A percentile compares a stretch with the other conserved stretches of the same genome.
These are phyloP conservation scores for Andrena trimmerana DNA, from an alignment of 2,888 invertebrate species.

Conservation along the genomic window DNA sequence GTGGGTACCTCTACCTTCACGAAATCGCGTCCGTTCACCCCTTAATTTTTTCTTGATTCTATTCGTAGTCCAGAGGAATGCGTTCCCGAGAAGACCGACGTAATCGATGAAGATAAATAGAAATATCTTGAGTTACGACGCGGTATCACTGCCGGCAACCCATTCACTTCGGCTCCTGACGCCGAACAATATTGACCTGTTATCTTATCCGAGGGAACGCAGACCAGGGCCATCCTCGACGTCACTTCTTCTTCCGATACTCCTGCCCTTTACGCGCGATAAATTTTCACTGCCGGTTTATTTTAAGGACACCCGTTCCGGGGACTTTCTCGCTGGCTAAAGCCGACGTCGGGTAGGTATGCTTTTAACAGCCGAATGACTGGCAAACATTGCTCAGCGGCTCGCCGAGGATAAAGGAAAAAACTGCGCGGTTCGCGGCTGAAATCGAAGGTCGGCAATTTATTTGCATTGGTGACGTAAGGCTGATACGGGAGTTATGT, in stretches of 20 bases:
- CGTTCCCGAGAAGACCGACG: neutral
- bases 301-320: neutral
- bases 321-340: neutral
- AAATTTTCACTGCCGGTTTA: slow-evolving; percentile 8
- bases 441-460: slow-evolving; percentile 14
- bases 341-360: neutral
- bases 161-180: slow-evolving; percentile 19
- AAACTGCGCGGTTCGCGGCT: neutral
- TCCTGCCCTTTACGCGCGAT: slow-evolving; percentile 10
- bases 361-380: neutral
- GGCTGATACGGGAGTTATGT: slow-evolving; percentile 24
- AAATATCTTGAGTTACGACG: slow-evolving; percentile 27
- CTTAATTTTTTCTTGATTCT: neutral
- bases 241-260: slow-evolving; percentile 9
- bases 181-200: slow-evolving; percentile 26
- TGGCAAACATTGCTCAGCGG: neutral
- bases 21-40: neutral
- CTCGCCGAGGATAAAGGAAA: neutral
- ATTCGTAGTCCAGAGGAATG: neutral
- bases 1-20: neutral
- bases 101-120: slow-evolving; percentile 37
- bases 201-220: slow-evolving; percentile 52
- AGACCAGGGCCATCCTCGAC: slow-evolving; percentile 6
- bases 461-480: slow-evolving; percentile 30
- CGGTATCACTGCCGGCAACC: slow-evolving; percentile 27